Percentiles rank a stretch among this genome's conserved stretches.
These are phyloP conservation scores for Arctia plantaginis DNA, from an alignment of 2,888 invertebrate genomes.

Conservation along the genomic window DNA sequence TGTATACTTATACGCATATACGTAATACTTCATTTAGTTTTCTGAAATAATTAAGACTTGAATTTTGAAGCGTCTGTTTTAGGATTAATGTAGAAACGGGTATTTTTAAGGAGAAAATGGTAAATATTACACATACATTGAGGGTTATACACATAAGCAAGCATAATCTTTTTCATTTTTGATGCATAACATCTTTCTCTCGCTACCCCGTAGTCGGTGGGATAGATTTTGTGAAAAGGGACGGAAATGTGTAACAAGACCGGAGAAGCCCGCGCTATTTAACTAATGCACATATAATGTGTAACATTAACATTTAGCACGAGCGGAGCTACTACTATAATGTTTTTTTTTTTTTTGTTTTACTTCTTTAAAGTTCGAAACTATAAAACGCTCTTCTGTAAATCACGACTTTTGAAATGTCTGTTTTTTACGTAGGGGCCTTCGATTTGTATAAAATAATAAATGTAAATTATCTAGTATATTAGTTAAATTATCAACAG, in stretches of 20 bases:
- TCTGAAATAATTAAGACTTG: background rate
- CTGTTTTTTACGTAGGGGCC: background rate
- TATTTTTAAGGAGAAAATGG: no score
- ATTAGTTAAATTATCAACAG: slow-evolving; percentile 32
- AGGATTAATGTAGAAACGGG: background rate
- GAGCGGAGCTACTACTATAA: no score
- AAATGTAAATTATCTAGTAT: slow-evolving; percentile 31
- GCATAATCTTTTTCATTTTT: no score
- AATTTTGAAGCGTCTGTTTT: background rate
- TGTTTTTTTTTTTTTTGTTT: no score
- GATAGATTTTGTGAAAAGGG: background rate
- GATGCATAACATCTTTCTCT: no score
- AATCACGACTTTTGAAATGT: background rate
- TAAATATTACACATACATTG: background rate
- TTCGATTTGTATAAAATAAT: slow-evolving; percentile 12
- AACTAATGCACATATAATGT: background rate
- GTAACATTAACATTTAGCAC: background rate
- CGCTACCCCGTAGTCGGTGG: background rate
- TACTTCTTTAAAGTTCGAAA: no score
- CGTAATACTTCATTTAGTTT: background rate
- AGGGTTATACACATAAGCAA: background rate
- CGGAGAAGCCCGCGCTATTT: background rate
- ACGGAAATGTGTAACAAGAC: background rate
- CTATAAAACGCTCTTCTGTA: background rate
- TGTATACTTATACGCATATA: background rate